Percentiles rank a stretch among this genome's conserved stretches.
phyloP scores from a whole-genome alignment of 1,140 invertebrate genomes.

The Euschistus heros region DNA sequence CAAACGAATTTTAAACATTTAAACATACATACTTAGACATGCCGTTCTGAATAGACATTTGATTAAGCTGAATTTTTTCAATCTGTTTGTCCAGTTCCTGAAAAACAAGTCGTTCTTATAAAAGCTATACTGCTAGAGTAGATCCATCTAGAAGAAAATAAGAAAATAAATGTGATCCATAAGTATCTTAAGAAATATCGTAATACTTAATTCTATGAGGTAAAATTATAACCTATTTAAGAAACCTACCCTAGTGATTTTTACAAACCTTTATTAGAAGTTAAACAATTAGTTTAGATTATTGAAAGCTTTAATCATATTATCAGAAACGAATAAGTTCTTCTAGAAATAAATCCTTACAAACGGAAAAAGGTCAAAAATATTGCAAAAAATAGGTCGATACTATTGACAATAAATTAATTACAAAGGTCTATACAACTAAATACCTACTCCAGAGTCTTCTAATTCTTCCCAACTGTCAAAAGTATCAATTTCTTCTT shows the following conservation, averaged over 20 bases:
- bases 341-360: no score
- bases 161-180: background rate
- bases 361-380: no score
- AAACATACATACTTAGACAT: slow-evolving; percentile 30
- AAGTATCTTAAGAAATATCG: background rate
- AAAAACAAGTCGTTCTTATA: slow-evolving; percentile 14
- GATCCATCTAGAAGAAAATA: background rate
- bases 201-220: background rate
- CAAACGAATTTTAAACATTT: no score
- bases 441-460: slow-evolving; percentile 48
- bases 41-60: slow-evolving; percentile 28
- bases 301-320: no score
- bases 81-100: slow-evolving; percentile 19
- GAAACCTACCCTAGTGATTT: background rate
- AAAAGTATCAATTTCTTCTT: background rate
- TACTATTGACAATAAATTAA: no score
- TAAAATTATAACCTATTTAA: background rate
- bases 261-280: background rate
- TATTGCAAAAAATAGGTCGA: no score
- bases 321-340: no score
- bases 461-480: slow-evolving; percentile 79
- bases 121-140: background rate
- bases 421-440: slow-evolving; percentile 8
- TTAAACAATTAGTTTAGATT: no score
- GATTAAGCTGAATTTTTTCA: slow-evolving; percentile 22